phyloP scores from a whole-genome alignment of 1,140 invertebrate species.

The Chlorops oryzae region DNA sequence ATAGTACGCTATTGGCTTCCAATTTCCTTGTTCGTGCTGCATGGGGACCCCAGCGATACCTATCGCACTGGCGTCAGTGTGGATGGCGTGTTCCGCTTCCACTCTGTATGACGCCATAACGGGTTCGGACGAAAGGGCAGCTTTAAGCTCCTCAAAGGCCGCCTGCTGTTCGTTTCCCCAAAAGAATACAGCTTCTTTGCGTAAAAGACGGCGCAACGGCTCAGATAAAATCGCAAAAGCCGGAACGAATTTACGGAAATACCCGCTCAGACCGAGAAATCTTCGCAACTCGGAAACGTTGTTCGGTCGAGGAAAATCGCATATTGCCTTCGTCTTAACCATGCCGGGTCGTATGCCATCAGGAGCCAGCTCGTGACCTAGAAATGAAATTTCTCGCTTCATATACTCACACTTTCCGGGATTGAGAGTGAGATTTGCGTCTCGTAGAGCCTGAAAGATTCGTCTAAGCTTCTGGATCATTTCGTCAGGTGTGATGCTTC shows the following conservation, averaged over 20 bases:
- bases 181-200: constrained; percentile 10
- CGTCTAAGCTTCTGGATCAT: too few relatives aligned
- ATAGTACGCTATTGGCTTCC: too few relatives aligned
- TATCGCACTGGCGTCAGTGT: constrained; percentile 29
- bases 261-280: constrained; percentile 30
- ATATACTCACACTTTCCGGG: too few relatives aligned
- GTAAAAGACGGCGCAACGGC: constrained; percentile 16
- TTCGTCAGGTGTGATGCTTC: too few relatives aligned
- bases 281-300: constrained; percentile 28
- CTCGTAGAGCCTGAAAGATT: too few relatives aligned
- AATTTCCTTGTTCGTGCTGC: constrained; percentile 26
- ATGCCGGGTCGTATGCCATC: too few relatives aligned
- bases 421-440: too few relatives aligned
- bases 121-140: background rate
- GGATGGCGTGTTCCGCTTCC: constrained; percentile 12
- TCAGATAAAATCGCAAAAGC: constrained; percentile 17
- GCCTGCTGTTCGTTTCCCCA: constrained; percentile 17
- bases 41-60: constrained; percentile 26
- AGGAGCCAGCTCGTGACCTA: too few relatives aligned
- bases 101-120: background rate
- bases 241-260: constrained; percentile 20
- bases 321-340: constrained; percentile 21
- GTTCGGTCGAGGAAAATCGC: constrained; percentile 26
- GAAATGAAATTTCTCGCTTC: too few relatives aligned
- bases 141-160: constrained; percentile 1